Evolutionary conservation across 92 coral and sea anemone genomes (phyloP).

Genomic region (Paragorgia papillata): DNA sequence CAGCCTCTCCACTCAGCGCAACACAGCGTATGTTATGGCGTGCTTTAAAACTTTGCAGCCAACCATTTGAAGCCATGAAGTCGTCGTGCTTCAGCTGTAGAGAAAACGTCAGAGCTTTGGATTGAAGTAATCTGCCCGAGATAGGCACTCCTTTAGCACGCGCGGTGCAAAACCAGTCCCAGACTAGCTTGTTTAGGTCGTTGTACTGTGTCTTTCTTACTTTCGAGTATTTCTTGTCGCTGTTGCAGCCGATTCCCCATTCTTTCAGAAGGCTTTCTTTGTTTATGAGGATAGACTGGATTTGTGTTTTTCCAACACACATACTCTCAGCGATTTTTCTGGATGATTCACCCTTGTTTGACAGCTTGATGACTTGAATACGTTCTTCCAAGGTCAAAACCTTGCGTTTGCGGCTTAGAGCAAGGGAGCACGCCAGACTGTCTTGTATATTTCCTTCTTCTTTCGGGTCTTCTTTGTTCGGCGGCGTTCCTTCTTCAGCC

Average conservation of each 20-base stretch:
- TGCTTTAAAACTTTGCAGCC: slow-evolving; percentile 56
- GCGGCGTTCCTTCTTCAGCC: too few species aligned
- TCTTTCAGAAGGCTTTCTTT: neutral
- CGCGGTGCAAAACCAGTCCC: slow-evolving; percentile 20
- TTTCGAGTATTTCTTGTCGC: neutral
- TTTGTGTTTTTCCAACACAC: slow-evolving; percentile 61
- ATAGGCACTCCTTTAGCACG: slow-evolving; percentile 39
- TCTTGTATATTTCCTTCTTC: too few species aligned
- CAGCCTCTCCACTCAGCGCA: slow-evolving; percentile 55
- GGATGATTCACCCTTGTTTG: neutral
- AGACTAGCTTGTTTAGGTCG: slow-evolving; percentile 1
- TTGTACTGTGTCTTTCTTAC: slow-evolving; percentile 3
- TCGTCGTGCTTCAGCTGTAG: slow-evolving; percentile 40
- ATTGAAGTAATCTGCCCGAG: slow-evolving; percentile 51
- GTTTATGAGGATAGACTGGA: slow-evolving; percentile 20
- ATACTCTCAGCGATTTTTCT: slow-evolving; percentile 58
- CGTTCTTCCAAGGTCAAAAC: slow-evolving; percentile 19
- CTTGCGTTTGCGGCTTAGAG: slow-evolving; percentile 15
- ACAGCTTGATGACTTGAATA: neutral
- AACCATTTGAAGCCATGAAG: slow-evolving; percentile 59
- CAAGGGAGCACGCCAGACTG: too few species aligned
- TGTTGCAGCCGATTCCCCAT: neutral
- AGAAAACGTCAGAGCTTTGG: slow-evolving; percentile 52
- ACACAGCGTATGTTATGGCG: slow-evolving; percentile 56
- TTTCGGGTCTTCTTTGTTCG: too few species aligned